A percentile compares a stretch with the other conserved stretches of the same genome.
Conservation (phyloP, 2,797 vertebrate genomes). For the Ataeniobius toweri region DNA sequence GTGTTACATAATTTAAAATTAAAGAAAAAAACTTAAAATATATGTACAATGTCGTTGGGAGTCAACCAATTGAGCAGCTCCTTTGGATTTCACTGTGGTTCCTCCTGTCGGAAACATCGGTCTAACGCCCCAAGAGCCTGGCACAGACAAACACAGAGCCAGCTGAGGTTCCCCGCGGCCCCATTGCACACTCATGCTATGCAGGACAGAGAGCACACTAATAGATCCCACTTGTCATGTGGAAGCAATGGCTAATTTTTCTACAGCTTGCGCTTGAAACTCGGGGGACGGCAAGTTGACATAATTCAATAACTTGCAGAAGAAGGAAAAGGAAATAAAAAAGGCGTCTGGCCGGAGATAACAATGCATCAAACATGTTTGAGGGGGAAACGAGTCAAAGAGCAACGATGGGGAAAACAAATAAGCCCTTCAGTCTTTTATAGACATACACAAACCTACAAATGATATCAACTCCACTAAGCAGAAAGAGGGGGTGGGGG, state of each 20-base stretch:
- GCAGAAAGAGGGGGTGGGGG: constrained; percentile 38
- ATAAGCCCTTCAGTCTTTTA: constrained; percentile 70
- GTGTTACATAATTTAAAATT: neutral
- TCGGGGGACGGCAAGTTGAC: constrained; percentile 71
- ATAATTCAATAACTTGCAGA: constrained; percentile 78
- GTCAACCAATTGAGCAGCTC: constrained; percentile 63
- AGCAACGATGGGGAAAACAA: constrained; percentile 74
- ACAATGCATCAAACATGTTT: constrained; percentile 73
- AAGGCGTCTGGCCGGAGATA: constrained; percentile 73
- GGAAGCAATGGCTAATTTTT: constrained; percentile 82
- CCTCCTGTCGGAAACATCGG: constrained; percentile 57
- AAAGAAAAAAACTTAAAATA: neutral
- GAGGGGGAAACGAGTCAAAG: constrained; percentile 72
- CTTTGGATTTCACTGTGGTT: constrained; percentile 41
- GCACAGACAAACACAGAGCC: constrained; percentile 63
- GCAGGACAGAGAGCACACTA: constrained; percentile 75
- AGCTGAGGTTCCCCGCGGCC: constrained; percentile 65
- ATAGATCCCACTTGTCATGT: constrained; percentile 83
- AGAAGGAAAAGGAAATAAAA: constrained; percentile 25
- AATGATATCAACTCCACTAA: constrained; percentile 65
- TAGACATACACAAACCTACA: constrained; percentile 55
- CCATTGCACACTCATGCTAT: constrained; percentile 69
- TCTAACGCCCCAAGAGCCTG: constrained; percentile 68
- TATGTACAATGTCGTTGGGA: constrained; percentile 32
- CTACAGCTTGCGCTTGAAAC: constrained; percentile 78